Base-by-base conservation (phyloP, 2,797 vertebrate species). In the Propithecus perrieri region DNA sequence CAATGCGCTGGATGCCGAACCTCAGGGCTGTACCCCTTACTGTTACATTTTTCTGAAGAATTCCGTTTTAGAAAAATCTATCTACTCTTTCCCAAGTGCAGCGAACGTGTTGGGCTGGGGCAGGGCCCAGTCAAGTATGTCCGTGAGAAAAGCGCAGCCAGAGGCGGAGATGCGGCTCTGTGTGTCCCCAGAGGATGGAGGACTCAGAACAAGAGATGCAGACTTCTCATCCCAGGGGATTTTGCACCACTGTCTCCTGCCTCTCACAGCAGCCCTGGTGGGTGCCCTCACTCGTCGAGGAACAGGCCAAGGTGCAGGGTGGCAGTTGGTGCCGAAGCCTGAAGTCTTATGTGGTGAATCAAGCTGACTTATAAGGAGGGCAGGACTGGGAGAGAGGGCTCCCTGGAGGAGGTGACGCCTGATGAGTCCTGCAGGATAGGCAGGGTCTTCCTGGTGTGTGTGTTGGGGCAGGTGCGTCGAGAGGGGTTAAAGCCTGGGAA, bases 51-150 rank as follows among this genome's bases (percentile, higher is more conserved):
- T 41, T 38, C 5, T 65, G 2, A 28, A 61, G 4, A 80, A 80
- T 46, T 85, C 55, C 26, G 2, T 72, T 93, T 92, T 38, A 83
- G 87, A 76, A 80, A 85, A 91, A 17, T 20, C 53, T 38, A 0
- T 41, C 11, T 43, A 4, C 11, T 80, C 80, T 79, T 65, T 92
- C 35, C 46, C 6, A 28, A 50, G 74, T 55, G 1, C n/a, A 26
- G 0, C 18, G 76, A 63, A 24, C 20, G 4, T 87, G 43, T 35
- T 65, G 85, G 53, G 38, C 35, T n/a, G 48, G 38, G 65, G 33
- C 81, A 78, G 65, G 55, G 65, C 57, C 69, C 55, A 2, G 7
- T 30, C 28, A 14, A 75, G 57, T 50, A 65, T 30, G 24, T 18
- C 7, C 6, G 18, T 63, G 61, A 94, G 46, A 67, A 79, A 81